A percentile compares a stretch with the other conserved stretches of the same genome.
phyloP scores from a whole-genome alignment of 2,113 vertebrate genomes.

The Microcebus tavaratra region DNA sequence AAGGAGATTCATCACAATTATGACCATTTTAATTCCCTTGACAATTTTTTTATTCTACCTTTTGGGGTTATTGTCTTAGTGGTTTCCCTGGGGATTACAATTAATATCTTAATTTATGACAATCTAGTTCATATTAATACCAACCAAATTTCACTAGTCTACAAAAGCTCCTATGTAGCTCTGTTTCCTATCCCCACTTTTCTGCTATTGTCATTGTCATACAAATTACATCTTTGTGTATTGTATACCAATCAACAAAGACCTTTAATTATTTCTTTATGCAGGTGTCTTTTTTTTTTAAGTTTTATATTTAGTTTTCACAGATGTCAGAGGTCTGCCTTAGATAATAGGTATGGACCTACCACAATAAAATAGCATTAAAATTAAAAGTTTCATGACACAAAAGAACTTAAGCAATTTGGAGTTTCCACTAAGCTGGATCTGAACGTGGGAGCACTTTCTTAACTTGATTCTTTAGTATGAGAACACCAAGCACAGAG shows the following conservation, averaged over 20 bases:
- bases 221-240: no score
- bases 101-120: no score
- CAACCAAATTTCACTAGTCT: no score
- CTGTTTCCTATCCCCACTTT: no score
- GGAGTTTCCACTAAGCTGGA: not conserved
- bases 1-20: no score
- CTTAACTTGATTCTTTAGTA: not conserved
- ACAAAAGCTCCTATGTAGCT: no score
- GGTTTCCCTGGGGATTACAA: no score
- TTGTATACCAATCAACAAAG: not conserved
- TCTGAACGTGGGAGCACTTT: not conserved
- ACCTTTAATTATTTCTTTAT: not conserved
- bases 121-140: no score
- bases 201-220: not conserved
- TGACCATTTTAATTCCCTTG: no score
- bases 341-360: not conserved
- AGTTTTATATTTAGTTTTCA: not conserved
- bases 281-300: not conserved
- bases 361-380: not conserved
- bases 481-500: not conserved
- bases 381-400: not conserved
- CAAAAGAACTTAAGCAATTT: not conserved
- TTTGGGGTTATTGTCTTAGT: no score
- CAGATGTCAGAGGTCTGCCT: not conserved
- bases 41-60: no score